Evolutionary conservation across 2,888 invertebrate genomes (phyloP), one percentile per base, ranked within the genome.

Genomic region (Nomada fabriciana): DNA sequence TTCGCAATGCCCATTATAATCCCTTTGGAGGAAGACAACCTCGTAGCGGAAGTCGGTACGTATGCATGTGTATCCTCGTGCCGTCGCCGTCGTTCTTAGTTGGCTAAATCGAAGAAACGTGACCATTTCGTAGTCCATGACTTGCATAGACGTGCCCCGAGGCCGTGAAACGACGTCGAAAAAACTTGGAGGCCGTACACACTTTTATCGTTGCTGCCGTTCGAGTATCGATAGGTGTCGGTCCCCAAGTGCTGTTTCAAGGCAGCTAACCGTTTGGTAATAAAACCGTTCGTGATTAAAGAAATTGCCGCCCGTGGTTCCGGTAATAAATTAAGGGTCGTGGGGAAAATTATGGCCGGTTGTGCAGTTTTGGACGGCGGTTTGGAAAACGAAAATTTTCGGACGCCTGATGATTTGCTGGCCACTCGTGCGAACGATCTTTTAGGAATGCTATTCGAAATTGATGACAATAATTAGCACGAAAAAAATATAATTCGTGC

Each of bases 21-120:
- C 70, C 81, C 55, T 82, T 82, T 67, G 55, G 61, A 55, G 67
- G 70, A 74, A 82, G 81, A 23, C 74, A 61, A 74, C 47, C 74
- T 63, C 52, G n/a, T 20, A 50, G 68, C 80, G 82, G 82, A 82
- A 80, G 80, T 68, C 63, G 63, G 25, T 36, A 18, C 5, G 20
- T 36, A 36, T 7, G 36, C 36, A 36, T 36, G 65, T 43, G 67
- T 52, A 71, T 75, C 60, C 64, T 70, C 55, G 64, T 7, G 23
- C 52, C 57, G 72, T 23, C n/a, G 60, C 7, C 23, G 64, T 15
- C 55, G 57, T 65, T 68, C 67, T 68, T 72, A 64, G 47, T 18
- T 18, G 64, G 70, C 65, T 83, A 72, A 69, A 83, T 82, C 75
- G 78, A 72, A 43, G 64, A 60, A 79, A 83, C 82, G 82, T 82